Base-by-base conservation (phyloP, 2,113 vertebrate species). In the Desmodus rotundus region DNA sequence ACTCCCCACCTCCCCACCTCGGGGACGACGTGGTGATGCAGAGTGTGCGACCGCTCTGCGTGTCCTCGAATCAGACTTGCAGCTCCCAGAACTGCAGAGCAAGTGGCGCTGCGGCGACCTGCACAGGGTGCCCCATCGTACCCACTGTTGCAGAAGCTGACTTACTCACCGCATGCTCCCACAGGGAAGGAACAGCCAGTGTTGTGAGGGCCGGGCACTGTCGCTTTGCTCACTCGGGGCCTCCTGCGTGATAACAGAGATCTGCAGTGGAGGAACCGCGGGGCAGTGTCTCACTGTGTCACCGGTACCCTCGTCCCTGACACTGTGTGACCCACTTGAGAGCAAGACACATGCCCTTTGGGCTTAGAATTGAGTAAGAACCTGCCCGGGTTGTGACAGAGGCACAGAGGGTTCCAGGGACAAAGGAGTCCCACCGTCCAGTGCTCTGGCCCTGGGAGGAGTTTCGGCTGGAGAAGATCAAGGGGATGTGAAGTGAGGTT, bases 31-130 rank as follows among this genome's bases (percentile, higher is more conserved):
- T 82, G 89, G 31, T 1, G 86, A 87, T 10, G n/a, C 91, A 92
- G 94, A 1, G 4, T 54, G 87, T 41, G 93, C 41, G 26, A 20
- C 31, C 36, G 61, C 33, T 95, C 94, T 72, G 14, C 26, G 3
- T 38, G 54, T 70, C 78, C 72, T 72, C 54, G 14, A 72, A 94
- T 0, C 33, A 96, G 82, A 45, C 50, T 70, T 72, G 3, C 24
- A 13, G 14, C 58, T 77, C 93, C 85, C 78, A n/a, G 1, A 97
- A 84, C 0, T 96, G 92, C 98, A 97, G 96, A 97, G 91, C 45
- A 96, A 93, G 94, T 89, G 72, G 85, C 96, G 68, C 54, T 82
- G 14, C 11, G 6, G 38, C 90, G 85, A 36, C 96, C 2, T 97
- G 91, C 89, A 95, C 6, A 19, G 0, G 87, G 84, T 9, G n/a